Evolutionary conservation across 2,113 vertebrate species (phyloP).

Genomic region (Atlantisia rogersi): DNA sequence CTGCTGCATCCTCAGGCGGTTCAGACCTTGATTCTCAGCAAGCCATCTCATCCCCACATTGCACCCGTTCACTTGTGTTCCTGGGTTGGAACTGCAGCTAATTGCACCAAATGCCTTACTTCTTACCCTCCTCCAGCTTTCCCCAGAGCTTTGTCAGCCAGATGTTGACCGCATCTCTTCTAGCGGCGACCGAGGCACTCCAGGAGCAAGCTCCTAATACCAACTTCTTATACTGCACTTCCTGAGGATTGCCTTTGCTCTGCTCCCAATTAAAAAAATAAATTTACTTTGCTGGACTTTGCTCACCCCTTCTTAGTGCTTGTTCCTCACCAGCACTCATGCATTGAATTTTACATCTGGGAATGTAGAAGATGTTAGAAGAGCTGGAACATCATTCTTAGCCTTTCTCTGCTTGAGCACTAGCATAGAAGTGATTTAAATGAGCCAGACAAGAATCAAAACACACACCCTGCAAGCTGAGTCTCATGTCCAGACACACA

Average conservation of each 20-base stretch:
- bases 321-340: neutral
- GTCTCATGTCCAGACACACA: conserved; percentile 18
- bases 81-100: neutral
- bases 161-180: conserved; percentile 32
- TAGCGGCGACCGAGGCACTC: conserved; percentile 7
- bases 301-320: neutral
- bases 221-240: neutral
- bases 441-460: conserved; percentile 35
- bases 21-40: neutral
- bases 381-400: neutral
- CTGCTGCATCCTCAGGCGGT: neutral
- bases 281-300: conserved; percentile 10
- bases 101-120: conserved; percentile 3
- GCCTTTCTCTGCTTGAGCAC: neutral
- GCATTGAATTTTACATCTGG: conserved; percentile 1
- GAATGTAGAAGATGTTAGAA: neutral
- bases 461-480: neutral
- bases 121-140: neutral
- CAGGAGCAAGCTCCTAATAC: neutral
- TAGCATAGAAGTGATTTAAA: neutral
- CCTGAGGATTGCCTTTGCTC: neutral
- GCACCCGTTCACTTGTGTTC: neutral
- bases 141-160: conserved; percentile 31
- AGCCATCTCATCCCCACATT: neutral
- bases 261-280: conserved; percentile 16